A percentile compares a stretch with the other conserved stretches of the same genome.
Conservation (phyloP, 2,113 vertebrate species). For the Hippocampus abdominalis region DNA sequence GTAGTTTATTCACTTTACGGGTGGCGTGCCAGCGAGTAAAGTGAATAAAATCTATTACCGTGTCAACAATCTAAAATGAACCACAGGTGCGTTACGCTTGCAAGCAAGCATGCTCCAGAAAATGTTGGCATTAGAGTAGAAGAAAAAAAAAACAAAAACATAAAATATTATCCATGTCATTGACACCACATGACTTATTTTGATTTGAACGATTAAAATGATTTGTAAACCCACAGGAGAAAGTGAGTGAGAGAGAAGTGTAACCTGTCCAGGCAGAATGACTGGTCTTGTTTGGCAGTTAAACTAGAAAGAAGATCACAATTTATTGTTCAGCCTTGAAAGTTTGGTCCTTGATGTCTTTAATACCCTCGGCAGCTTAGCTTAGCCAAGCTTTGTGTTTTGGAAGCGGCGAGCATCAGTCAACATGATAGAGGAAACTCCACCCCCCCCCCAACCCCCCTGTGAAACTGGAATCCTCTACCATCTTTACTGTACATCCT, state of each 20-base stretch:
- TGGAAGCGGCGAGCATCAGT: conserved; percentile 42
- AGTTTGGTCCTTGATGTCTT: conserved; percentile 48
- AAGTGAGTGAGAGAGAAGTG: conserved; percentile 28
- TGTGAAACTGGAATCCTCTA: conserved; percentile 12
- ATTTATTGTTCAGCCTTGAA: conserved; percentile 50
- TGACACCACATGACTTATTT: not conserved
- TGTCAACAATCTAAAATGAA: no score
- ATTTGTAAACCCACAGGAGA: conserved; percentile 9
- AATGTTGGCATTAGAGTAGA: not conserved
- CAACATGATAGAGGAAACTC: conserved; percentile 32
- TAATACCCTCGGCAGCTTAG: not conserved
- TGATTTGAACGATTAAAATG: conserved; percentile 11
- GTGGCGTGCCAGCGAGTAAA: not conserved
- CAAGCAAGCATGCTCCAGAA: not conserved
- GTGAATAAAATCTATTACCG: no score
- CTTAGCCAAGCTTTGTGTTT: conserved; percentile 20
- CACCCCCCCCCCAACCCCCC: not conserved
- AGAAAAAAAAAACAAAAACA: not conserved
- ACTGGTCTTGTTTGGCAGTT: conserved; percentile 66
- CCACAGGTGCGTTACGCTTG: not conserved
- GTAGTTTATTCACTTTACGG: not conserved
- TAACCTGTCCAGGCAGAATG: conserved; percentile 71
- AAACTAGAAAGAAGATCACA: conserved; percentile 12
- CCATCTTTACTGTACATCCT: conserved; percentile 4
- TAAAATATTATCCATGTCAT: not conserved